Evolutionary conservation across 2,797 vertebrate genomes (phyloP).

Genomic region (Bryconaethiops microstoma): DNA sequence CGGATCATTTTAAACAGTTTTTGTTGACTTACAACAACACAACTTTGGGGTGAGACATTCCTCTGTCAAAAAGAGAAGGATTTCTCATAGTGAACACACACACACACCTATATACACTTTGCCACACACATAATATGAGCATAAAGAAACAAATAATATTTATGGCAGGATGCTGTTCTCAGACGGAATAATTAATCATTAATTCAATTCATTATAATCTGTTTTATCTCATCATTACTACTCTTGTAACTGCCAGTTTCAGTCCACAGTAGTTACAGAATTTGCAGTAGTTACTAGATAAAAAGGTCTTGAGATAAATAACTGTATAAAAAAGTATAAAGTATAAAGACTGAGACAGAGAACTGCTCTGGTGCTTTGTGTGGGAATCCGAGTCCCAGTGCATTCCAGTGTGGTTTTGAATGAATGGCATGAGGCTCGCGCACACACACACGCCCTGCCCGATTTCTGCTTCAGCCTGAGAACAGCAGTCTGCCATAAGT

Average conservation of each 20-base stretch:
- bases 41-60: neutral
- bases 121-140: too few species aligned
- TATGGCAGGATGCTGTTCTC: too few species aligned
- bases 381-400: constrained; percentile 64
- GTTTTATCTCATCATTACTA: too few species aligned
- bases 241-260: too few species aligned
- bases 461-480: constrained; percentile 52
- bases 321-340: neutral
- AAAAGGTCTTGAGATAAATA: neutral
- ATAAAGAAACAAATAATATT: too few species aligned
- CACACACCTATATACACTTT: too few species aligned
- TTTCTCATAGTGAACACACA: neutral
- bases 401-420: constrained; percentile 75
- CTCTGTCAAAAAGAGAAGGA: neutral
- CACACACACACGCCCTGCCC: constrained; percentile 13
- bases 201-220: too few species aligned
- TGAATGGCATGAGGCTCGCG: constrained; percentile 36
- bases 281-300: neutral
- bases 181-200: too few species aligned
- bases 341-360: neutral
- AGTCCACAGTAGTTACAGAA: neutral
- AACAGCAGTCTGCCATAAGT: constrained; percentile 56
- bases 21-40: neutral
- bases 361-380: neutral
- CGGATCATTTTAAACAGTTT: neutral